Evolutionary conservation across 2,113 vertebrate genomes (phyloP), one percentile per base, ranked within the genome.

Genomic region (Nerophis lumbriciformis): DNA sequence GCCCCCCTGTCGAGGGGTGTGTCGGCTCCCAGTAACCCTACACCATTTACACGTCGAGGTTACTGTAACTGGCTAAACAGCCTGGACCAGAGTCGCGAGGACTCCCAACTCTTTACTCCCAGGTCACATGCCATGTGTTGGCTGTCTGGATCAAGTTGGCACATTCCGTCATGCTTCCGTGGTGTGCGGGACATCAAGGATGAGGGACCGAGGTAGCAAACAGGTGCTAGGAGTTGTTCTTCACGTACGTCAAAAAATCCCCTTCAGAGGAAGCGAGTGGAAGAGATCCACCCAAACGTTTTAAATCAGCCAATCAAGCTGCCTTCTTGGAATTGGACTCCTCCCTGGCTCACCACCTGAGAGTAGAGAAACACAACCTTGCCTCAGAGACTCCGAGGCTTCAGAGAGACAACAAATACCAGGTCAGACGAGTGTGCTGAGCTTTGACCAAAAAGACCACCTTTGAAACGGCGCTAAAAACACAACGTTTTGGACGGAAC

Each of bases 51-150:
- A 78, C 90, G 85, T 85, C 63, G 74, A 79, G 72, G 69, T 90
- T 88, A 81, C 85, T 83, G 75, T 88, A 87, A 91, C 93, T 90
- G 86, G 90, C 91, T 90, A 81, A 92, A 92, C 93, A 93, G 94
- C 93, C 90, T 92, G 72, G 75, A 76, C 89, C 76, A 90, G 92
- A 82, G 71, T 45, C 1, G 19, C 76, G 77, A 61, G 36, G 65
- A 59, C 70, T 69, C 51, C 28, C 5, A 4, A 57, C 63, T 58
- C 69, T 63, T 63, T 68, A 75, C 68, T 77, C 71, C 78, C 81
- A 72, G 73, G 28, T 73, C 73, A 77, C 80, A 73, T 68, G 68
- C 64, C 68, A 63, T 74, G 71, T 69, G 77, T 53, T 71, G 47
- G 59, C 66, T 71, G 70, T 65, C 64, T 85, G 65, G 71, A 64